Evolutionary conservation across 2,797 vertebrate genomes (phyloP).

Genomic region (Thalassophryne amazonica): DNA sequence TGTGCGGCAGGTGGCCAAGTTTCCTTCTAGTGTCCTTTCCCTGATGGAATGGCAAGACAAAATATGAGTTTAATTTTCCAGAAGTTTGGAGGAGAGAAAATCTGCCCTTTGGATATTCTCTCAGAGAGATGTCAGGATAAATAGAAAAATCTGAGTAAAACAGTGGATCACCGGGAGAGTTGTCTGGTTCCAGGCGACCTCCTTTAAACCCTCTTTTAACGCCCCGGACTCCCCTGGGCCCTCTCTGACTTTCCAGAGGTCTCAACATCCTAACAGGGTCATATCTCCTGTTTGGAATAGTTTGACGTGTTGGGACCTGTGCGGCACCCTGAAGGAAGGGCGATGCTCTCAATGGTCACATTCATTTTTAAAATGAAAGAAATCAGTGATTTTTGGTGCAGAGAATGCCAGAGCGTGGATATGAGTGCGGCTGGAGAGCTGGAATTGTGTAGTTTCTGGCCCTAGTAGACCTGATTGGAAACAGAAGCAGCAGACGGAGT

Average conservation of each 20-base stretch:
- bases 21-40: constrained; percentile 54
- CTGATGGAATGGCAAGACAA: constrained; percentile 60
- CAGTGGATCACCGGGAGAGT: background rate
- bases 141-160: background rate
- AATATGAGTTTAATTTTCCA: constrained; percentile 65
- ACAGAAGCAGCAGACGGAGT: constrained; percentile 79
- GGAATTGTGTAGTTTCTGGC: constrained; percentile 72
- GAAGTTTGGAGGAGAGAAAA: constrained; percentile 20
- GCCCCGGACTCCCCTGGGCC: background rate
- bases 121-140: constrained; percentile 1
- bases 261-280: background rate
- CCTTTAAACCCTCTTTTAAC: constrained; percentile 1
- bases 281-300: background rate
- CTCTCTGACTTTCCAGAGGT: background rate
- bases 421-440: constrained; percentile 59
- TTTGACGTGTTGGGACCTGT: constrained; percentile 7
- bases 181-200: constrained; percentile 22
- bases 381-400: background rate
- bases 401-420: constrained; percentile 23
- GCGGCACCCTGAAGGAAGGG: background rate
- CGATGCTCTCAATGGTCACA: constrained; percentile 3
- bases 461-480: constrained; percentile 84
- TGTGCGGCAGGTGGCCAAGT: constrained; percentile 55
- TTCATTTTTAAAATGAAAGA: background rate
- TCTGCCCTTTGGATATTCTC: constrained; percentile 33